Percentiles rank a stretch among this genome's conserved stretches.
Evolutionary conservation across 2,797 vertebrate genomes (phyloP).

Genomic region (Ispidina lecontei): DNA sequence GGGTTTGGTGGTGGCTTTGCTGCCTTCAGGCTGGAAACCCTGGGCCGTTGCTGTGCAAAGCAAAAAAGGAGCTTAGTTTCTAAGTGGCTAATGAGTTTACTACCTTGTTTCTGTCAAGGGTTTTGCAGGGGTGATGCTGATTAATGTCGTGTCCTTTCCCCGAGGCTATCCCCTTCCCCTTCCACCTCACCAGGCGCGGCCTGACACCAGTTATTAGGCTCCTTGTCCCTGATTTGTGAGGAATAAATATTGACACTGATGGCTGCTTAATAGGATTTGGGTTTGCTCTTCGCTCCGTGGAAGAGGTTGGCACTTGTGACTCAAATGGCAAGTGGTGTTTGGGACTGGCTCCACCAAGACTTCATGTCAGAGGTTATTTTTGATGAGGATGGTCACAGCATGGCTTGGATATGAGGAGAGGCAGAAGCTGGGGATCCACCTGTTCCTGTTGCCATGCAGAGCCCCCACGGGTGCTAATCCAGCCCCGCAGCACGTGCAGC

Average conservation of each 20-base stretch:
- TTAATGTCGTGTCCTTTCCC: slow-evolving; percentile 36
- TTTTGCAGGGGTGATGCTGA: slow-evolving; percentile 29
- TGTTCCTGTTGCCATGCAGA: background rate
- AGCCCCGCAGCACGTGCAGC: rapidly evolving
- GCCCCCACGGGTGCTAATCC: background rate
- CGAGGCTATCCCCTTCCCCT: slow-evolving; percentile 9
- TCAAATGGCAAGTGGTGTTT: background rate
- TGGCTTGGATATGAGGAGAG: background rate
- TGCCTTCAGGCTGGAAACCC: background rate
- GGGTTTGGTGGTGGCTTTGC: background rate
- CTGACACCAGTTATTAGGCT: slow-evolving; percentile 56
- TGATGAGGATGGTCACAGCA: rapidly evolving
- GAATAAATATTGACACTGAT: slow-evolving; percentile 62
- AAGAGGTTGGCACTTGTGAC: background rate
- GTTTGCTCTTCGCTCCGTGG: background rate
- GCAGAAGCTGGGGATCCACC: background rate
- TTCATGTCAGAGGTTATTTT: background rate
- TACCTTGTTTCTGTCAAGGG: slow-evolving; percentile 19
- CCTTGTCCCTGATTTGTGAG: slow-evolving; percentile 26
- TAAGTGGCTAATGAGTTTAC: slow-evolving; percentile 19
- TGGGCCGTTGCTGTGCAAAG: background rate
- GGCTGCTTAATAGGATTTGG: slow-evolving; percentile 65
- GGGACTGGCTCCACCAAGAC: background rate
- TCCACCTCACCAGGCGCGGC: background rate
- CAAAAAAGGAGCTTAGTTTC: slow-evolving; percentile 30